Conservation (phyloP, 2,113 vertebrate genomes). For the Nasalis larvatus region DNA sequence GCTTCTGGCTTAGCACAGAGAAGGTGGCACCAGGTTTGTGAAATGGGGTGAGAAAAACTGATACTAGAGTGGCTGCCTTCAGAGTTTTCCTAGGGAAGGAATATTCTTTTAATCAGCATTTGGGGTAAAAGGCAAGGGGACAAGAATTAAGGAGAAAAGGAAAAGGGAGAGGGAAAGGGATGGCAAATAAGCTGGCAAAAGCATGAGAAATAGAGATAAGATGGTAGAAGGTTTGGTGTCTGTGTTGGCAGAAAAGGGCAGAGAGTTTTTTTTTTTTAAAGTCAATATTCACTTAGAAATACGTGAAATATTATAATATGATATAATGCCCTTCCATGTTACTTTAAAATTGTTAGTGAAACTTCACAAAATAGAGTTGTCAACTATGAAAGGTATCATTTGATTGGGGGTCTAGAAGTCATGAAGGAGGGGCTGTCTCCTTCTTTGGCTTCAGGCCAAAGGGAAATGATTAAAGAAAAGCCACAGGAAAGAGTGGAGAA, state of each 20-base stretch:
- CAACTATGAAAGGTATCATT: neutral
- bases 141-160: neutral
- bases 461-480: neutral
- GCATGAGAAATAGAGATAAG: neutral
- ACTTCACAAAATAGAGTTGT: neutral
- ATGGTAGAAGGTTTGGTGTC: neutral
- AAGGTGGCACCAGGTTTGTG: neutral
- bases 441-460: neutral
- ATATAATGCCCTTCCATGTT: neutral
- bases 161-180: neutral
- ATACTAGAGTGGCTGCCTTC: neutral
- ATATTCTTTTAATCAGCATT: neutral
- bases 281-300: neutral
- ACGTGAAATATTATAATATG: neutral
- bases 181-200: neutral
- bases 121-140: neutral
- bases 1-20: neutral
- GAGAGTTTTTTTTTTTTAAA: neutral
- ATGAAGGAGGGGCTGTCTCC: neutral
- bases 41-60: neutral
- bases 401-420: neutral
- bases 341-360: constrained; percentile 22
- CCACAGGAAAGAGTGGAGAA: neutral
- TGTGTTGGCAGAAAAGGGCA: neutral
- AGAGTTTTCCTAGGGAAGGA: neutral